Conservation (phyloP, 2,113 vertebrate species). For the Myotis brandtii region DNA sequence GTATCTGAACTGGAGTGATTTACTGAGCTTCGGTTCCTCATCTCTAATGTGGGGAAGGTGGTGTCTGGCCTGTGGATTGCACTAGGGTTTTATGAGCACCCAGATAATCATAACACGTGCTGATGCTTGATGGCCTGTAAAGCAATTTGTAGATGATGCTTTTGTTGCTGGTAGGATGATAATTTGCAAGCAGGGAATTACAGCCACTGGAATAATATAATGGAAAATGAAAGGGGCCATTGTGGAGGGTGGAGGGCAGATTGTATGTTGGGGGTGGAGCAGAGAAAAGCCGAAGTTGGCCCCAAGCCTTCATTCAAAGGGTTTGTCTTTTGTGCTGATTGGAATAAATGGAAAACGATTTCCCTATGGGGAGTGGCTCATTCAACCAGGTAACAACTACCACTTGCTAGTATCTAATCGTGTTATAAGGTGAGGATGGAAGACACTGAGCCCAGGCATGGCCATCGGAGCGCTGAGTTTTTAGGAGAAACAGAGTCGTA, state of each 20-base stretch:
- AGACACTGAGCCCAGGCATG: not conserved
- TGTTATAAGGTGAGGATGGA: not conserved
- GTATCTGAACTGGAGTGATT: not conserved
- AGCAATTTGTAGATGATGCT: slow-evolving; percentile 43
- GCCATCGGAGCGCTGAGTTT: not conserved
- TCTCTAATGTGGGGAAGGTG: slow-evolving; percentile 8
- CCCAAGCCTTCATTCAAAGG: not conserved
- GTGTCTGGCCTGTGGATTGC: not conserved
- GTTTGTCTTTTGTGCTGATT: not conserved
- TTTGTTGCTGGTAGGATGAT: slow-evolving; percentile 41
- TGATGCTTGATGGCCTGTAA: slow-evolving; percentile 54
- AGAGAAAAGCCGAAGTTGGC: not conserved
- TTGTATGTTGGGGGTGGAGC: not conserved
- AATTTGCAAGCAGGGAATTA: slow-evolving; percentile 53
- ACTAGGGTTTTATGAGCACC: slow-evolving; percentile 49
- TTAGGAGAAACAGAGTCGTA: not conserved
- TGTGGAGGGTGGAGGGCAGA: not conserved
- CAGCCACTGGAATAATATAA: not conserved
- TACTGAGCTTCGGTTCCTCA: not conserved
- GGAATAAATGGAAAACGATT: not conserved
- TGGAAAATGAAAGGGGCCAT: not conserved
- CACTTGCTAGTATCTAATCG: not conserved
- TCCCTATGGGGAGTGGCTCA: not conserved
- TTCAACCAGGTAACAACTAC: not conserved
- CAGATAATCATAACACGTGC: not conserved